phyloP scores from a whole-genome alignment of 2,888 invertebrate species.

The Doris montereyensis region DNA sequence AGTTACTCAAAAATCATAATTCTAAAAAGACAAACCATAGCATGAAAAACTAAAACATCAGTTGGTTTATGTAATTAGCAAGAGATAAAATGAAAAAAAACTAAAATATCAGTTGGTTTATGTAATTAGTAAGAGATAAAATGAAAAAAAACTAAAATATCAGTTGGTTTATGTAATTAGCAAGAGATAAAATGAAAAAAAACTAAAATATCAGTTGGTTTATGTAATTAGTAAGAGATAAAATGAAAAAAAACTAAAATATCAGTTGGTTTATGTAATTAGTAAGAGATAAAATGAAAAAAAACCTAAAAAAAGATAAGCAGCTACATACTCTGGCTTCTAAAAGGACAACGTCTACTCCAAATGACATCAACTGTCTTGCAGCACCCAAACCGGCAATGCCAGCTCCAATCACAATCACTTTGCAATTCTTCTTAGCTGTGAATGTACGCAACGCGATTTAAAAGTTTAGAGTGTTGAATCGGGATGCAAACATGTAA shows the following conservation, averaged over 20 bases:
- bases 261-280: background rate
- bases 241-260: background rate
- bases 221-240: background rate
- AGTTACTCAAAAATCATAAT: too few relatives aligned
- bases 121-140: too few relatives aligned
- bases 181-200: background rate
- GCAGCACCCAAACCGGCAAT: slow-evolving; percentile 96
- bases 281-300: background rate
- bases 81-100: too few relatives aligned
- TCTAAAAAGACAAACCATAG: too few relatives aligned
- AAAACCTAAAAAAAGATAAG: background rate
- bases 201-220: background rate
- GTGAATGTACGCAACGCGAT: too few relatives aligned
- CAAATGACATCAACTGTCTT: slow-evolving; percentile 94
- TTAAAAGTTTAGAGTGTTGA: too few relatives aligned
- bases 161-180: background rate
- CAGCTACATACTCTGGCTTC: slow-evolving; percentile 74
- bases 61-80: too few relatives aligned
- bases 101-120: too few relatives aligned
- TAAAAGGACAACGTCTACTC: slow-evolving; percentile 91
- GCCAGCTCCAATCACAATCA: slow-evolving; percentile 83
- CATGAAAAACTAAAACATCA: too few relatives aligned
- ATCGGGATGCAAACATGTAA: too few relatives aligned
- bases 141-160: too few relatives aligned
- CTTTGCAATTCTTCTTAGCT: slow-evolving; percentile 75